A percentile compares a stretch with the other conserved stretches of the same genome.
phyloP scores from a whole-genome alignment of 2,888 invertebrate species.

The Amphiduros pacificus region DNA sequence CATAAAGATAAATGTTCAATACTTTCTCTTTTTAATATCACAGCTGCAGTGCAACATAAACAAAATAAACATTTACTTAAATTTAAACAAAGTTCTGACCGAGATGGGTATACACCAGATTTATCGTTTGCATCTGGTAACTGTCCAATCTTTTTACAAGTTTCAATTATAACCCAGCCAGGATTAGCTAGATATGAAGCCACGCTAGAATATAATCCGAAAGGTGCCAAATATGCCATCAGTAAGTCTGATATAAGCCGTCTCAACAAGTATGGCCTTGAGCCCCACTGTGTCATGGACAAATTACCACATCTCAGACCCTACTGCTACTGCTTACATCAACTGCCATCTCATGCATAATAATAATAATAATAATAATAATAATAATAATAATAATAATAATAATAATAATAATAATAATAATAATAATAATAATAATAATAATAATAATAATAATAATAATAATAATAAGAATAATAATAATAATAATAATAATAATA shows the following conservation, averaged over 20 bases:
- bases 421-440: no score
- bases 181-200: slow-evolving; percentile 82
- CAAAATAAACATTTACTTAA: slow-evolving; percentile 64
- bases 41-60: no score
- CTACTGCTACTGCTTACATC: slow-evolving; percentile 77
- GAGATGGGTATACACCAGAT: slow-evolving; percentile 83
- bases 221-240: slow-evolving; percentile 2
- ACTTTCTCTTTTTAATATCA: slow-evolving; percentile 18
- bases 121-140: slow-evolving; percentile 69
- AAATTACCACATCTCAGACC: slow-evolving; percentile 70
- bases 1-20: slow-evolving; percentile 16
- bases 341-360: neutral
- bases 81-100: slow-evolving; percentile 75
- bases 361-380: no score
- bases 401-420: no score
- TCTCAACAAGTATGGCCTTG: slow-evolving; percentile 80
- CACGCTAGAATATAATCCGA: slow-evolving; percentile 67
- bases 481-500: no score
- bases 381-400: no score
- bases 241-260: slow-evolving; percentile 60
- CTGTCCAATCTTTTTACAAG: slow-evolving; percentile 72
- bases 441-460: no score
- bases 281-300: slow-evolving; percentile 77
- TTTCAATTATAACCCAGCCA: slow-evolving; percentile 75
- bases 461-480: no score